These are phyloP conservation scores for Eristalis intricaria DNA, from an alignment of 2,888 invertebrate genomes.

Conservation along the genomic window DNA sequence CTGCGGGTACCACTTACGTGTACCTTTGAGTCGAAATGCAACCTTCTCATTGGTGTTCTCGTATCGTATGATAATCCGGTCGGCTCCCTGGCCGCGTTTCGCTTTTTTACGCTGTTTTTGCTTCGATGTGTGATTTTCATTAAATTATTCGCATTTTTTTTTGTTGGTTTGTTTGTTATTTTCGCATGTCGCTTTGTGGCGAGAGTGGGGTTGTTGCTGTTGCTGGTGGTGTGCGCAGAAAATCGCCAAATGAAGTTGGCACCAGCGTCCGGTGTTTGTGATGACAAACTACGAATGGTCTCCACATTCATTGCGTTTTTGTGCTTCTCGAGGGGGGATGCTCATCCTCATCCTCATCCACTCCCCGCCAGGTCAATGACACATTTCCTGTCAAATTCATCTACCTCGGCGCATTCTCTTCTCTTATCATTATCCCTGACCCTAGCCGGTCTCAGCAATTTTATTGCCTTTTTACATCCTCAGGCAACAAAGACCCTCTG, in stretches of 20 bases:
- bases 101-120: constrained; percentile 23
- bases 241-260: constrained; percentile 12
- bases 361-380: neutral
- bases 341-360: too few relatives aligned
- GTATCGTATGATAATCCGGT: constrained; percentile 64
- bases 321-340: too few relatives aligned
- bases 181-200: too few relatives aligned
- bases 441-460: neutral
- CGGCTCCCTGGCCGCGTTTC: constrained; percentile 12
- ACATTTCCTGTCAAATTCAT: neutral
- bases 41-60: constrained; percentile 65
- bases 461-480: neutral
- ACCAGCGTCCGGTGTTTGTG: constrained; percentile 5
- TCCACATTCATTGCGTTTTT: neutral
- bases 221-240: neutral
- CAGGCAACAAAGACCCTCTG: neutral
- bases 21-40: constrained; percentile 53
- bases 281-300: neutral
- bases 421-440: neutral
- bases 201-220: neutral
- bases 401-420: neutral
- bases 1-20: constrained; percentile 59
- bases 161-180: neutral
- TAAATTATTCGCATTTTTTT: neutral
- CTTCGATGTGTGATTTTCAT: constrained; percentile 16